Percentiles rank a stretch among this genome's conserved stretches.
Conservation (phyloP, 2,888 invertebrate species). For the Serrognathus titanus region DNA sequence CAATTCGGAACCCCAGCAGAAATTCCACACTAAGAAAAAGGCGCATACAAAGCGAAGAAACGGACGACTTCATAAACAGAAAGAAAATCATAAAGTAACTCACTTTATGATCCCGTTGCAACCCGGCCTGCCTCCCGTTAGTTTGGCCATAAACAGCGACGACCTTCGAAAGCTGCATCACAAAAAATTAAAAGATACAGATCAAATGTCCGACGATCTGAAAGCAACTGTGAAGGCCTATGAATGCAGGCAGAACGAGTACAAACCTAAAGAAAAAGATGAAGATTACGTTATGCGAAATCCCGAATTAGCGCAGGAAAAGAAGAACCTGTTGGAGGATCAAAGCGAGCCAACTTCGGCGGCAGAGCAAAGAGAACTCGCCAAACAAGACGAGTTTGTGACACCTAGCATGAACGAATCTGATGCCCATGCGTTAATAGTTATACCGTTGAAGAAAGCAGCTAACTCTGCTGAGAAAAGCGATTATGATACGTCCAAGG, state of each 20-base stretch:
- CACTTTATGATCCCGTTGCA: too few relatives aligned
- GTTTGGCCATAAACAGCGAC: too few relatives aligned
- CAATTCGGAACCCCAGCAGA: slow-evolving; percentile 1
- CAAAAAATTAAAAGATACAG: not conserved
- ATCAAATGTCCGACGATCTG: slow-evolving; percentile 6
- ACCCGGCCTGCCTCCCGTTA: too few relatives aligned
- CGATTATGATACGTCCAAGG: slow-evolving; percentile 12
- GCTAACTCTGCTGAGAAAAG: not conserved
- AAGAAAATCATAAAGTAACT: not conserved
- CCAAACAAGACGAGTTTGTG: slow-evolving; percentile 12
- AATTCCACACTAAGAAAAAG: not conserved
- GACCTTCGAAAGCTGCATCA: too few relatives aligned
- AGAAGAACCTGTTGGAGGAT: slow-evolving; percentile 28
- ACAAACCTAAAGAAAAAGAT: slow-evolving; percentile 4
- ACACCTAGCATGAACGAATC: slow-evolving; percentile 17
- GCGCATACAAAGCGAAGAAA: not conserved
- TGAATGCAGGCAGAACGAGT: slow-evolving; percentile 13
- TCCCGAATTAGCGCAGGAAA: slow-evolving; percentile 11
- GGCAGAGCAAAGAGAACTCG: slow-evolving; percentile 31
- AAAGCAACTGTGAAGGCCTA: slow-evolving; percentile 15
- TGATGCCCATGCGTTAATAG: slow-evolving; percentile 20
- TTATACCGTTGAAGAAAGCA: slow-evolving; percentile 23
- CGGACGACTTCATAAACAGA: not conserved
- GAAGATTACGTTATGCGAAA: slow-evolving; percentile 9
- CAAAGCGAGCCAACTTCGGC: slow-evolving; percentile 34